Base-by-base conservation (phyloP, 2,888 invertebrate genomes). In the Parasteatoda lunata region DNA sequence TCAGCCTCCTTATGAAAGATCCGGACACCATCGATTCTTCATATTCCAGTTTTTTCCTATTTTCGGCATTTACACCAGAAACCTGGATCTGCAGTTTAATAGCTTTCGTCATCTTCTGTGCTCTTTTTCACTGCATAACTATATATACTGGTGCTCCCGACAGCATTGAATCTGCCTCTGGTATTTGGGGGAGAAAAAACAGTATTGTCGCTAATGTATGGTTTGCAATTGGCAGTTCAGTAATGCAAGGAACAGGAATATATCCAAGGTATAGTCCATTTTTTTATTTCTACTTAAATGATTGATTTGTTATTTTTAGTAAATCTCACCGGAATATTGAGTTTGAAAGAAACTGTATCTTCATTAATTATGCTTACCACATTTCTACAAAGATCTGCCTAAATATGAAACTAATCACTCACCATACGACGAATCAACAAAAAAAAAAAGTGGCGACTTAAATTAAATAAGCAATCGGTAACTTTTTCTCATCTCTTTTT, bases 191-290 rank as follows among this genome's bases (percentile, higher is more conserved):
- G 6, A 52, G 77, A 13, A 84, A 75, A n/a, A 66, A 71, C n/a
- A 72, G 64, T 11, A 49, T 81, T 9, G 54, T 78, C 13, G 70
- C 65, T 48, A 88, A 77, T 51, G 69, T 64, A 5, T 88, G 88
- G 88, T 82, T 85, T 54, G 47, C 85, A 4, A 51, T 88, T 4
- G 88, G 85, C 11, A 77, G 72, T 15, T 73, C 83, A 1, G 45
- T 83, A 45, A 59, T 88, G 15, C 85, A 85, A 71, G 79, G 77
- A 49, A 85, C 88, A 48, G 88, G 88, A 11, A 76, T 85, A 9
- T 88, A 79, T 71, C 85, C 88, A 8, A 88, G 82, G 88, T 88
- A 77, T 30, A 30, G n/a, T n/a, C n/a, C n/a, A n/a, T n/a, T n/a
- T 30, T 30, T 30, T 30, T 30, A 59, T 11, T 59, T 9, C 8